These are phyloP conservation scores for Cerceris ruficornis DNA, from an alignment of 2,888 invertebrate species.

Conservation along the genomic window DNA sequence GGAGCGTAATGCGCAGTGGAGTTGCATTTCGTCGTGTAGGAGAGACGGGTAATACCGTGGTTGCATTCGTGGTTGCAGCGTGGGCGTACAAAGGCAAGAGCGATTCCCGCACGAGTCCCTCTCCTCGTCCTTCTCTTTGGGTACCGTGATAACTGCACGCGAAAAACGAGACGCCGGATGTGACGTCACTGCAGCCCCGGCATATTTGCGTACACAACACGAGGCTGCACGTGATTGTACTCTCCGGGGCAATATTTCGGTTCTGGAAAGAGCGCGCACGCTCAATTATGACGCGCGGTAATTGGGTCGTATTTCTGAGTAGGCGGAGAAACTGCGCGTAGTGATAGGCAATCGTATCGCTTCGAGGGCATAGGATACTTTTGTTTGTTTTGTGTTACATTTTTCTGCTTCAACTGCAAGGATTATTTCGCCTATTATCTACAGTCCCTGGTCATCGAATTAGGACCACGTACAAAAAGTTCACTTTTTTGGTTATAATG, in stretches of 20 bases:
- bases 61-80: slow-evolving; percentile 31
- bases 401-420: too few species aligned
- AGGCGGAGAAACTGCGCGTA: too few species aligned
- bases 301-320: too few species aligned
- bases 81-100: slow-evolving; percentile 52
- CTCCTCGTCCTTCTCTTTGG: slow-evolving; percentile 32
- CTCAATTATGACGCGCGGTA: too few species aligned
- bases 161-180: slow-evolving; percentile 79
- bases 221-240: slow-evolving; percentile 48
- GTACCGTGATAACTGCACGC: slow-evolving; percentile 71
- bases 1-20: slow-evolving; percentile 42
- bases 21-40: slow-evolving; percentile 70
- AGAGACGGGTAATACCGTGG: slow-evolving; percentile 65
- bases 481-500: too few species aligned
- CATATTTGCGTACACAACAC: slow-evolving; percentile 64
- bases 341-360: too few species aligned
- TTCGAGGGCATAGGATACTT: too few species aligned
- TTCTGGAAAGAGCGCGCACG: background rate
- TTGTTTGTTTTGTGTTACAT: too few species aligned
- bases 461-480: too few species aligned
- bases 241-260: slow-evolving; percentile 46
- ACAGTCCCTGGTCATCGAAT: too few species aligned
- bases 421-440: too few species aligned
- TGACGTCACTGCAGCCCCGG: slow-evolving; percentile 71
- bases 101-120: slow-evolving; percentile 36